Evolutionary conservation across 2,797 vertebrate species (phyloP).

Genomic region (Crossoptilon crossoptilon): DNA sequence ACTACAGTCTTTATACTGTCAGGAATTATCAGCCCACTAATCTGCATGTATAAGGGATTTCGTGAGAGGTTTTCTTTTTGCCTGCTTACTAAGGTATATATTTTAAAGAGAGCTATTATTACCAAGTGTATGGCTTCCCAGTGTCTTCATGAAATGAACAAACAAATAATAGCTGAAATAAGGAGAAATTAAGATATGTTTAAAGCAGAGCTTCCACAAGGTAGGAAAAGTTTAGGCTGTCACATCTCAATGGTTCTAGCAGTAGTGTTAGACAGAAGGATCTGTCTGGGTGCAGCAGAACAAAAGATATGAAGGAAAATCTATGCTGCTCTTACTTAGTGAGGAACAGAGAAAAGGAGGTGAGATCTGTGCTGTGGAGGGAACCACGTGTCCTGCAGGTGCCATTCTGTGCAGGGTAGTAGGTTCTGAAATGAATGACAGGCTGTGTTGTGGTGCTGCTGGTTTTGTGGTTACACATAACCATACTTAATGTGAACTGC

Average conservation of each 20-base stretch:
- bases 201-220: neutral
- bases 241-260: neutral
- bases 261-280: neutral
- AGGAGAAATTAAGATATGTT: neutral
- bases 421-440: neutral
- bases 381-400: neutral
- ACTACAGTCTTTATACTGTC: neutral
- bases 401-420: neutral
- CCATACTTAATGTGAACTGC: neutral
- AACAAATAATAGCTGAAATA: neutral
- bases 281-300: neutral
- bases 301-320: neutral
- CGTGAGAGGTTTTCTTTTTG: neutral
- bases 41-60: neutral
- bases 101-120: neutral
- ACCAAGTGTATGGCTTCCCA: neutral
- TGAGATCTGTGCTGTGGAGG: neutral
- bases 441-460: neutral
- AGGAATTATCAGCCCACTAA: neutral
- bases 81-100: neutral
- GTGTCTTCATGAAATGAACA: neutral
- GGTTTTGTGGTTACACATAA: neutral
- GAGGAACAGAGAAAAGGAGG: neutral
- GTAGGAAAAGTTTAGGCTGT: neutral
- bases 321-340: neutral